Percentiles rank a stretch among this genome's conserved stretches.
phyloP scores from a whole-genome alignment of 1,140 invertebrate species.

The Zaprionus africanus region DNA sequence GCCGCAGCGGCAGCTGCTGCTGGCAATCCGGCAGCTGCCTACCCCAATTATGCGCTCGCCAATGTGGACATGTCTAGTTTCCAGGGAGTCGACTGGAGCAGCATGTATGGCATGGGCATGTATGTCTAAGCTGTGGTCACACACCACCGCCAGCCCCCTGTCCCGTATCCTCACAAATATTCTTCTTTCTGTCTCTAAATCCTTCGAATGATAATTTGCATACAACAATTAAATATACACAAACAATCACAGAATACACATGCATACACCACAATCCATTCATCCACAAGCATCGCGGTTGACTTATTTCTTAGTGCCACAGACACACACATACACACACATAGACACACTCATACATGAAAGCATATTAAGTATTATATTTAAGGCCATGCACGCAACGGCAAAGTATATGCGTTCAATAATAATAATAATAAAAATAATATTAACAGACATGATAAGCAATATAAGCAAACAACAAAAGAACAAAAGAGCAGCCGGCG shows the following conservation, averaged over 20 bases:
- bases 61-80: conserved; percentile 96
- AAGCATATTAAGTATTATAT: conserved; percentile 79
- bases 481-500: conserved; percentile 42
- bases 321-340: conserved; percentile 23
- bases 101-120: conserved; percentile 96
- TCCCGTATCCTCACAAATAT: conserved; percentile 10
- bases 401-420: conserved; percentile 56
- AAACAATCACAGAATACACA: conserved; percentile 34
- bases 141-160: conserved; percentile 15
- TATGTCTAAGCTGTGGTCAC: conserved; percentile 88
- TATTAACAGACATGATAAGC: conserved; percentile 67
- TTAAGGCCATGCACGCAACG: conserved; percentile 55
- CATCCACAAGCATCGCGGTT: conserved; percentile 44
- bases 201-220: conserved; percentile 38
- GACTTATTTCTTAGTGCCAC: conserved; percentile 57
- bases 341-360: conserved; percentile 24
- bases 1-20: conserved; percentile 85
- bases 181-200: conserved; percentile 15
- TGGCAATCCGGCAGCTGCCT: conserved; percentile 87
- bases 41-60: conserved; percentile 92
- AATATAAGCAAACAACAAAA: conserved; percentile 58
- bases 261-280: conserved; percentile 11
- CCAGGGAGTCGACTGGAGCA: conserved; percentile 94
- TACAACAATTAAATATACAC: conserved; percentile 23
- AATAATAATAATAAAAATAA: conserved; percentile 56